Evolutionary conservation across 2,113 vertebrate species (phyloP), one percentile per base, ranked within the genome.

Genomic region (Bos indicus): DNA sequence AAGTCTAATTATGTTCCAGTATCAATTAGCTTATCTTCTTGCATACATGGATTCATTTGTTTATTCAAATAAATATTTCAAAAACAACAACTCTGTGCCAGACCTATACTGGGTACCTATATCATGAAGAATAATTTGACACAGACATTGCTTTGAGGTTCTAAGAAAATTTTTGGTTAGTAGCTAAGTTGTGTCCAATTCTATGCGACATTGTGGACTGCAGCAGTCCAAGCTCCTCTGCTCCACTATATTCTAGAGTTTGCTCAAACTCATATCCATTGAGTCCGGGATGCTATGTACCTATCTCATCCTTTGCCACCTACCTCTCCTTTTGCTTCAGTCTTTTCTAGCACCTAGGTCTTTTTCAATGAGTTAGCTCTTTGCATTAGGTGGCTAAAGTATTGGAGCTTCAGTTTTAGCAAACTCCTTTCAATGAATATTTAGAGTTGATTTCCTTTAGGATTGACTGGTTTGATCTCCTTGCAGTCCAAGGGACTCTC

Each of bases 181-280:
- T 43, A 77, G 71, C 36, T 43, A 43, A 40, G 36, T 40, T 77
- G 23, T 77, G 12, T 43, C 11, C 40, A 77, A 26, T 6, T 43
- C 11, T 77, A 14, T 43, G 12, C 0, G 0, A 43, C 46, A 48
- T 2, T 12, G 36, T 43, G 36, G 71, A 77, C 23, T 43, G 23
- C 40, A 77, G 12, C 71, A 43, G 21, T 12, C 21, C 36, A 77
- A 40, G 36, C 11, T 77, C 23, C 71, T 43, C 36, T 26, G 36
- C 6, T 77, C 36, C 36, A 77, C 2, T 77, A 43, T 26, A 77
- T 40, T 77, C 36, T 43, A 77, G 36, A 43, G 23, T 43, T 77
- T 43, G 40, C 11, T 77, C 23, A 26, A 43, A 77, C 71, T 77
- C 71, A 43, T 77, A 43, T 43, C 36, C 71, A 43, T 43, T 77